Percentiles rank a stretch among this genome's conserved stretches.
These are phyloP conservation scores for Nansenia antarctica DNA, from an alignment of 2,113 vertebrate genomes.

Conservation along the genomic window DNA sequence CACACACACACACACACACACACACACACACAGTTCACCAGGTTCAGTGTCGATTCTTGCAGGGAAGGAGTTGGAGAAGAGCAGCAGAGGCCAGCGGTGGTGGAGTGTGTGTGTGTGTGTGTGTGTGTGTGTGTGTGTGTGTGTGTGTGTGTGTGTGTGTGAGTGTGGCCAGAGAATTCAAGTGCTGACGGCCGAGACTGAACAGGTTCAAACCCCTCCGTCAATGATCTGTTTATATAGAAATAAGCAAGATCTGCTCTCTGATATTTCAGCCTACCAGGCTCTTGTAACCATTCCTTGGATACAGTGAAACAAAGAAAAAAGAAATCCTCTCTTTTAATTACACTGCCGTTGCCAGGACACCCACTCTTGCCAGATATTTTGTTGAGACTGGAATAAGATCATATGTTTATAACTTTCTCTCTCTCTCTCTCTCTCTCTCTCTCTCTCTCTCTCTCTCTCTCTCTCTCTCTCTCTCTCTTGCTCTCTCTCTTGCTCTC, in stretches of 20 bases:
- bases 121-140: background rate
- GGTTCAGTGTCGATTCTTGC: slow-evolving; percentile 57
- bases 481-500: background rate
- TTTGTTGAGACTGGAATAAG: slow-evolving; percentile 64
- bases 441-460: slow-evolving; percentile 1
- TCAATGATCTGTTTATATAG: slow-evolving; percentile 53
- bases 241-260: slow-evolving; percentile 49
- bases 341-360: slow-evolving; percentile 44
- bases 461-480: slow-evolving; percentile 10
- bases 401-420: slow-evolving; percentile 55
- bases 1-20: no score
- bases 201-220: slow-evolving; percentile 42
- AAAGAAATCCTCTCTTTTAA: slow-evolving; percentile 28
- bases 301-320: slow-evolving; percentile 28
- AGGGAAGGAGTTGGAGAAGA: slow-evolving; percentile 47
- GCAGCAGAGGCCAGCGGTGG: slow-evolving; percentile 38
- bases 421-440: slow-evolving; percentile 21
- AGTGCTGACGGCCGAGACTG: slow-evolving; percentile 40
- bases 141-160: slow-evolving; percentile 8
- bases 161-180: slow-evolving; percentile 33
- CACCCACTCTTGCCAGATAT: slow-evolving; percentile 47
- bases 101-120: slow-evolving; percentile 16
- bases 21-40: no score
- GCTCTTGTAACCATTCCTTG: slow-evolving; percentile 44
- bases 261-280: slow-evolving; percentile 46